Evolutionary conservation across 2,797 vertebrate genomes (phyloP).

Genomic region (Balearica regulorum): DNA sequence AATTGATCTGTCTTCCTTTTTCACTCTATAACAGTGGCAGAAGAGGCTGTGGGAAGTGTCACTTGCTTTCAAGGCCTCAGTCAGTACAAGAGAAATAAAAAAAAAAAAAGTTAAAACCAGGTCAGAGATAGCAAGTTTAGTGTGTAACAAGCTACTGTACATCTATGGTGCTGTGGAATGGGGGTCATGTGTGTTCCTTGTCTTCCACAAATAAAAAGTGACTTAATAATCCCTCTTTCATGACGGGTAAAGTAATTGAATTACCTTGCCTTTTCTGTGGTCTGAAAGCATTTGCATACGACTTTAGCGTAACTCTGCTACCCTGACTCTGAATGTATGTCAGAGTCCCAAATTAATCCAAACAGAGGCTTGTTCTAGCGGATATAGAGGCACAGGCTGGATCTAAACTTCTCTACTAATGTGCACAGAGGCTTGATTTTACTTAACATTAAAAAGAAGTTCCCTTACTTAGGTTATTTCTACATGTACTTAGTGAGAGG

Average conservation of each 20-base stretch:
- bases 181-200: neutral
- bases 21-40: neutral
- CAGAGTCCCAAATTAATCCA: neutral
- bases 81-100: neutral
- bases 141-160: neutral
- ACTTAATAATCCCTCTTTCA: neutral
- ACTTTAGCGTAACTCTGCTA: neutral
- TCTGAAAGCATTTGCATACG: neutral
- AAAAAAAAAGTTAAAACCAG: neutral
- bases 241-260: neutral
- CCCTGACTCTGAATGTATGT: too few species aligned
- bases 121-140: neutral
- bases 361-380: neutral
- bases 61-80: neutral
- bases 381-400: neutral
- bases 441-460: neutral
- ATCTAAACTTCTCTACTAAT: neutral
- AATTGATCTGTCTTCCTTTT: neutral
- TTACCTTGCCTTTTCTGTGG: neutral
- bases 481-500: neutral
- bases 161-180: neutral
- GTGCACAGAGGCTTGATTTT: neutral
- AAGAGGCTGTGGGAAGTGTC: neutral
- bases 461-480: neutral
- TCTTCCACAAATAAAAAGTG: neutral